Evolutionary conservation across 2,888 invertebrate species (phyloP).

Genomic region (Thera obeliscata): DNA sequence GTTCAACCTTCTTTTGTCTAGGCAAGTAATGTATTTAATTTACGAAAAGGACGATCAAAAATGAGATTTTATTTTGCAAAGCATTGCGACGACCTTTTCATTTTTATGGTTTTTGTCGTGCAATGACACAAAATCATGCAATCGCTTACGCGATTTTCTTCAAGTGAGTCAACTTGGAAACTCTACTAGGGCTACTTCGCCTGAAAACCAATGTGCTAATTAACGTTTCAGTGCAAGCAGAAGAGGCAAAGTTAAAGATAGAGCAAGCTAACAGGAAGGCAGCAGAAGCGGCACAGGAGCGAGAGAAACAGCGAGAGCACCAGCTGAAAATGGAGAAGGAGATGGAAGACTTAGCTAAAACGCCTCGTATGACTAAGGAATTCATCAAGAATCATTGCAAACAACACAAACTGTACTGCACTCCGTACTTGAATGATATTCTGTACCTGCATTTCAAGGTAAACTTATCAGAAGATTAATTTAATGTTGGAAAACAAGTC

Average conservation of each 20-base stretch:
- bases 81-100: background rate
- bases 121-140: background rate
- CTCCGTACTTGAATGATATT: constrained; percentile 95
- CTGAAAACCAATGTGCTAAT: background rate
- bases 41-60: background rate
- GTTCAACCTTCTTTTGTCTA: too few relatives aligned
- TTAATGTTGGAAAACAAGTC: background rate
- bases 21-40: background rate
- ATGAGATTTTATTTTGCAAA: background rate
- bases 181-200: too few relatives aligned
- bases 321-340: constrained; percentile 68
- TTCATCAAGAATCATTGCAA: constrained; percentile 92
- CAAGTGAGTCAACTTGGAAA: background rate
- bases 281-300: constrained; percentile 59
- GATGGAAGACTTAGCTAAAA: constrained; percentile 65
- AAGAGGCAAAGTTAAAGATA: constrained; percentile 42
- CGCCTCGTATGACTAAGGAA: constrained; percentile 90
- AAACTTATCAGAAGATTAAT: constrained; percentile 26
- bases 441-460: constrained; percentile 97
- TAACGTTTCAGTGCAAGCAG: constrained; percentile 31
- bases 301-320: constrained; percentile 57
- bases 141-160: constrained; percentile 12
- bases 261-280: constrained; percentile 53
- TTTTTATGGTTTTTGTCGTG: background rate
- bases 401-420: constrained; percentile 92